Base-by-base conservation (phyloP, 2,888 invertebrate genomes). In the Panorpa germanica region DNA sequence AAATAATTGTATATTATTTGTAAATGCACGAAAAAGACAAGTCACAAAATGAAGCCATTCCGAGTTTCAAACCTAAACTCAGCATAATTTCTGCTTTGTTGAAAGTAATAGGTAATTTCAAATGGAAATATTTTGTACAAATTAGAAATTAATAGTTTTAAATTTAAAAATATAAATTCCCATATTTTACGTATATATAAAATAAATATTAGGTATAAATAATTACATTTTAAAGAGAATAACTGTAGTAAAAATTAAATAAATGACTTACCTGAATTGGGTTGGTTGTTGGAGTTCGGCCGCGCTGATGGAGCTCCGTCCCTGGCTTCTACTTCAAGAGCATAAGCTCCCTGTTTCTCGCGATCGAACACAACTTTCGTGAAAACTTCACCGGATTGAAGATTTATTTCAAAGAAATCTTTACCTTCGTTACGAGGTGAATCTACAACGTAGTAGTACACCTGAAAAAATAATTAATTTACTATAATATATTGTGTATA, bases 341-440 rank as follows among this genome's bases (percentile, higher is more conserved):
- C 95, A 59, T 95, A 96, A 34, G 93, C 90, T 25, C 85, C 86
- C 53, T 93, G 90, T 64, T 90, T 90, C 59, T 96, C 96, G 39
- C 95, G 73, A 63, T 96, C 96, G 64, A 96, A 96, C 45, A 88
- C 81, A 42, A 83, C 69, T 57, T 86, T 85, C 23, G 93, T 91
- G 60, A 82, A 90, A 49, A 96, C 82, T 56, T 90, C 86, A 13
- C 96, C 96, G 17, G 90, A 85, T 55, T 86, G 78, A 53, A 80
- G 70, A 61, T 95, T 90, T 55, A 96, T 93, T 59, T 88, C 83
- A 59, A 96, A 96, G 61, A 76, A 90, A 54, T 88, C 85, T 55
- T 86, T 85, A 41, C 88, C 90, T 52, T 90, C 88, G 54, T 88
- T 88, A 38, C 85, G 70, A 24, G 77, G 75, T 33, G 88, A 88